Evolutionary conservation across 92 coral and sea anemone genomes (phyloP).

Genomic region (Virgularia gustaviana): DNA sequence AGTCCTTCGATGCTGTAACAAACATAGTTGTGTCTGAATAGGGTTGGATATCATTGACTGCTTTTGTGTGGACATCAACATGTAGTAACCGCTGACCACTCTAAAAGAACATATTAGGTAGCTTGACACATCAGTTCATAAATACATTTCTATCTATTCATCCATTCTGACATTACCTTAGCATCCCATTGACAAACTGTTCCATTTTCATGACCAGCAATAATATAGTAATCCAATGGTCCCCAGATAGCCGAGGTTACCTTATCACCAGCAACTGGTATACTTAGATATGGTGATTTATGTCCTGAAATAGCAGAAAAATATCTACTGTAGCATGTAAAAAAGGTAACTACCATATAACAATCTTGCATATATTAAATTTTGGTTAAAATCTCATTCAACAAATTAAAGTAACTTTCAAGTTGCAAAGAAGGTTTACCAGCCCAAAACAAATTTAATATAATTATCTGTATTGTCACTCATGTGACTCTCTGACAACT

Average conservation of each 20-base stretch:
- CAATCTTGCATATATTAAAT: no score
- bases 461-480: no score
- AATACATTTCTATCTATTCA: neutral
- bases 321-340: neutral
- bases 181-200: constrained; percentile 91
- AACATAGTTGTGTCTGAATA: constrained; percentile 94
- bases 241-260: constrained; percentile 96
- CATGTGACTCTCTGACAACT: no score
- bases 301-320: constrained; percentile 59
- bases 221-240: constrained; percentile 83
- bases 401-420: no score
- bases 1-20: constrained; percentile 94
- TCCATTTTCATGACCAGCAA: constrained; percentile 97
- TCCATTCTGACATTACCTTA: constrained; percentile 58
- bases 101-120: constrained; percentile 33
- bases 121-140: neutral
- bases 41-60: constrained; percentile 90
- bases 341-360: neutral
- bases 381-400: no score
- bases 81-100: constrained; percentile 72
- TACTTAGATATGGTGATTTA: constrained; percentile 57
- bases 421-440: no score
- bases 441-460: no score
- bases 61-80: constrained; percentile 80
- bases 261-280: constrained; percentile 78